Percentiles rank a stretch among this genome's conserved stretches.
phyloP scores from a whole-genome alignment of 2,797 vertebrate genomes.

The Merluccius polli region DNA sequence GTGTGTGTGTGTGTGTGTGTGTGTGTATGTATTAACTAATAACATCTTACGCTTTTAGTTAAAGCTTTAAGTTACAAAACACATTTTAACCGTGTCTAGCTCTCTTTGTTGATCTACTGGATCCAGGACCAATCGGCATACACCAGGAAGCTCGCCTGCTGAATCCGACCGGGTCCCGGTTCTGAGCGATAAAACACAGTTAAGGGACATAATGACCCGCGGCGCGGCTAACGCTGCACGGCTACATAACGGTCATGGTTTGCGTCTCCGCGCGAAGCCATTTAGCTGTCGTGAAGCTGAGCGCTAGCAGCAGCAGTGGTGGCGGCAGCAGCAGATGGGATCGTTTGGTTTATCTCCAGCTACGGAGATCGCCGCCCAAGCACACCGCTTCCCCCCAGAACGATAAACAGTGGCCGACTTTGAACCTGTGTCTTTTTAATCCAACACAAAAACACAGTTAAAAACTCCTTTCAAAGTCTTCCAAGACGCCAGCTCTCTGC shows the following conservation, averaged over 20 bases:
- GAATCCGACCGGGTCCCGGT: neutral
- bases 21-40: neutral
- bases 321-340: too few species aligned
- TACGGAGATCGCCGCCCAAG: too few species aligned
- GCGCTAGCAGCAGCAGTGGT: too few species aligned
- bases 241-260: neutral
- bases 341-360: too few species aligned
- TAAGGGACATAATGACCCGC: neutral
- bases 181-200: neutral
- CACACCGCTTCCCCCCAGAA: too few species aligned
- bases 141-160: neutral
- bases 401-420: neutral
- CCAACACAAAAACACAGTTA: too few species aligned
- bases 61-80: neutral
- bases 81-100: neutral
- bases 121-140: neutral
- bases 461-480: neutral
- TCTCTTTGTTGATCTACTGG: neutral
- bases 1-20: conserved; percentile 3
- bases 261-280: too few species aligned
- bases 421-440: neutral
- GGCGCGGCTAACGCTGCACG: neutral
- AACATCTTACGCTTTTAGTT: neutral
- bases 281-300: too few species aligned
- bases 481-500: neutral